Conservation (phyloP, 2,888 invertebrate genomes). For the Sinohyriopsis cumingii region DNA sequence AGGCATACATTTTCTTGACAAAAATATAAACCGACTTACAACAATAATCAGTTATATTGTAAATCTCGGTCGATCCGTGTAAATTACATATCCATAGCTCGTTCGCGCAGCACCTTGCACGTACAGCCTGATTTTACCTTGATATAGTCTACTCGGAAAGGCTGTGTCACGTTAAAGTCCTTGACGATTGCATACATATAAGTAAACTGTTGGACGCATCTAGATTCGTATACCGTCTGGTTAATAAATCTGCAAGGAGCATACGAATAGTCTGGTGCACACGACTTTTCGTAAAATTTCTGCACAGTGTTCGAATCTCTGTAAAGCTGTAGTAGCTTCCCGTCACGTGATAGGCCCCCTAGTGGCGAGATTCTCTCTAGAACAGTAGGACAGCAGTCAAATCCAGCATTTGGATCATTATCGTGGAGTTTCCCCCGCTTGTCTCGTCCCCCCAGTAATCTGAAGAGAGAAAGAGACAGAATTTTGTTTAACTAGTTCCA, state of each 20-base stretch:
- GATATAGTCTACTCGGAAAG: constrained; percentile 87
- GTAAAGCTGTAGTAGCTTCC: constrained; percentile 80
- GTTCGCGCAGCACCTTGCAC: constrained; percentile 78
- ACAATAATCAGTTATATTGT: no score
- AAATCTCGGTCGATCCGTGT: constrained; percentile 14
- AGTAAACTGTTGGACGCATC: constrained; percentile 87
- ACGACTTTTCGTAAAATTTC: constrained; percentile 85
- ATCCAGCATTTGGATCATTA: constrained; percentile 13
- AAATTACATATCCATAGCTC: constrained; percentile 35
- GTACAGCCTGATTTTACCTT: constrained; percentile 87
- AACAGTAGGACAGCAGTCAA: constrained; percentile 86
- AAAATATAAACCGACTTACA: no score
- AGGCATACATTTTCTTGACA: no score
- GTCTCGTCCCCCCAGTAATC: constrained; percentile 34
- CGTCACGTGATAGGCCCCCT: constrained; percentile 83
- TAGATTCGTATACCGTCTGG: constrained; percentile 80
- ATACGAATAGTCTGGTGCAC: constrained; percentile 81
- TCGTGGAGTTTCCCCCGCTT: constrained; percentile 27
- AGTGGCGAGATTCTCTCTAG: constrained; percentile 84
- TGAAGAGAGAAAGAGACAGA: constrained; percentile 15
- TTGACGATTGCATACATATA: constrained; percentile 88
- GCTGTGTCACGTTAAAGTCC: constrained; percentile 75
- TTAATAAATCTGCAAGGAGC: constrained; percentile 85
- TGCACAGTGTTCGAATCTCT: constrained; percentile 77
- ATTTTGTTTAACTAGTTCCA: not conserved